phyloP scores from a whole-genome alignment of 2,888 invertebrate species.

The Onthophagus sagittarius region DNA sequence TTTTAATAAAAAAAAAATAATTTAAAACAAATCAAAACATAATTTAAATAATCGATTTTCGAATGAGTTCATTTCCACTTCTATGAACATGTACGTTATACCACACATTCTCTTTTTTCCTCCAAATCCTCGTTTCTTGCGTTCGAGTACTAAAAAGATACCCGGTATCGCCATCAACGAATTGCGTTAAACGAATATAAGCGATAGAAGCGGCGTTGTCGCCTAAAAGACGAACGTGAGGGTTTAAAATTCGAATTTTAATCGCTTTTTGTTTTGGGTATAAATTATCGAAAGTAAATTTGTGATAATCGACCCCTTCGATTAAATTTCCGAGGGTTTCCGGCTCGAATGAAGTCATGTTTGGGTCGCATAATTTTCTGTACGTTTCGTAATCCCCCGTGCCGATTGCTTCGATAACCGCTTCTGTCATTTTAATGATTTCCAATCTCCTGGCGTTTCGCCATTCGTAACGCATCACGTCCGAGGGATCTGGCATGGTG shows the following conservation, averaged over 20 bases:
- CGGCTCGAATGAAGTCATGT: constrained; percentile 19
- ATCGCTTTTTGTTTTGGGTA: constrained; percentile 6
- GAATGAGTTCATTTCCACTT: constrained; percentile 6
- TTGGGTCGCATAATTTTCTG: constrained; percentile 16
- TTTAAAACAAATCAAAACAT: background rate
- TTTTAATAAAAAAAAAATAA: background rate
- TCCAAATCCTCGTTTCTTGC: constrained; percentile 17
- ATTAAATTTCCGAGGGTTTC: constrained; percentile 19
- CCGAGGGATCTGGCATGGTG: background rate
- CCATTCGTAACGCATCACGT: constrained; percentile 3
- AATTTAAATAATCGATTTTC: background rate
- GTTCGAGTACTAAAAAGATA: constrained; percentile 11
- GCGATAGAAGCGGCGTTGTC: constrained; percentile 16
- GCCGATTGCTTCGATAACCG: constrained; percentile 17
- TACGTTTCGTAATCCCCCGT: constrained; percentile 16
- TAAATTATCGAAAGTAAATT: constrained; percentile 17
- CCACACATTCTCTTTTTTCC: constrained; percentile 22
- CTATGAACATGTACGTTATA: constrained; percentile 15
- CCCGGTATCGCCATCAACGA: constrained; percentile 11
- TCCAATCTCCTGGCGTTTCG: constrained; percentile 13
- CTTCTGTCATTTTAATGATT: constrained; percentile 16
- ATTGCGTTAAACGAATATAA: constrained; percentile 15
- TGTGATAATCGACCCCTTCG: constrained; percentile 20
- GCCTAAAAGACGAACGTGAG: constrained; percentile 13
- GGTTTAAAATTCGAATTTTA: constrained; percentile 17